These are phyloP conservation scores for Ethmia dodecea DNA, from an alignment of 2,888 invertebrate genomes.

Conservation along the genomic window DNA sequence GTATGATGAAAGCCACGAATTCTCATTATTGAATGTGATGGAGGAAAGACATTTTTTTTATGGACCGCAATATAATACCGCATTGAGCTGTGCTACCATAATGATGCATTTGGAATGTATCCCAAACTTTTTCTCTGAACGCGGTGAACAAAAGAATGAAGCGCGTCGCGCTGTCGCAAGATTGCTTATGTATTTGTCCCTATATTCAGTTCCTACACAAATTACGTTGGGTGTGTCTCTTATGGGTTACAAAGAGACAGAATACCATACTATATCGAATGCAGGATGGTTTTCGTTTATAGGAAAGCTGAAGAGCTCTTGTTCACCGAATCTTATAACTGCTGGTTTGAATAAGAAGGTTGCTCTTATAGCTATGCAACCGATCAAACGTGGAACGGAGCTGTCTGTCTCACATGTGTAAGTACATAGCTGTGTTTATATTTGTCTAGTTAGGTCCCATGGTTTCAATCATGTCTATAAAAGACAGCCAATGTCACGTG, in stretches of 20 bases:
- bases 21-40: conserved; percentile 6
- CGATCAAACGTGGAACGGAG: conserved; percentile 10
- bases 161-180: conserved; percentile 4
- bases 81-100: conserved; percentile 1
- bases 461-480: too few species aligned
- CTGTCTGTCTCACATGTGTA: conserved; percentile 8
- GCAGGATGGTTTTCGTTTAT: conserved; percentile 4
- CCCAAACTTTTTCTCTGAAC: conserved; percentile 1
- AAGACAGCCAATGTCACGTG: too few species aligned
- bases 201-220: neutral
- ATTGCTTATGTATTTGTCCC: conserved; percentile 3
- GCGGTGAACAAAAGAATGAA: neutral
- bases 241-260: neutral
- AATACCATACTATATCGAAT: conserved; percentile 1
- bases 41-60: neutral
- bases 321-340: conserved; percentile 2
- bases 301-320: conserved; percentile 4
- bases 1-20: conserved; percentile 5
- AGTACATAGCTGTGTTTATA: too few species aligned
- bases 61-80: conserved; percentile 3
- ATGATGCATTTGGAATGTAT: neutral
- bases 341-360: conserved; percentile 5
- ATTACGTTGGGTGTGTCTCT: conserved; percentile 1
- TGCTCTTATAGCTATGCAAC: conserved; percentile 3
- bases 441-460: too few species aligned